Base-by-base conservation (phyloP, 2,888 invertebrate species). In the Orchesellides sinensis region DNA sequence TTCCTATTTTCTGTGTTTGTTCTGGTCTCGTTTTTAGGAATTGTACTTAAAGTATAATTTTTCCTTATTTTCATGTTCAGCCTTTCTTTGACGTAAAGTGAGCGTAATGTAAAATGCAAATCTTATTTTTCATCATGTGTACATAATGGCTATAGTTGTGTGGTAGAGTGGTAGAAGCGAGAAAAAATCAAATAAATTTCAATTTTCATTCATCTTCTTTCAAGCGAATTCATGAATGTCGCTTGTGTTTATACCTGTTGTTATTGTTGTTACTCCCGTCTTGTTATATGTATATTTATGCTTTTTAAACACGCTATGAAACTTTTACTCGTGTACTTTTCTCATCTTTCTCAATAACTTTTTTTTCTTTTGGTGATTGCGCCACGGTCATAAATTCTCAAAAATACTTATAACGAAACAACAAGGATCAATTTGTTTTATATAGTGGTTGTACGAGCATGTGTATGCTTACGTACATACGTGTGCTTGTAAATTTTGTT, bases 161-260 rank as follows among this genome's bases (percentile, higher is more conserved):
- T 10, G 40, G 40, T 40, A 5, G n/a, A 52, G 52, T 52, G 52
- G 19, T 25, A 4, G 32, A 65, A 61, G 32, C 32, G 35, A 29
- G n/a, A 32, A 45, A 25, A 65, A 65, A 65, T 65, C 65, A 65
- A 65, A 65, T 65, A 65, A 65, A 65, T 65, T 65, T 65, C 45
- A 40, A 65, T 65, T 65, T 65, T 65, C 65, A 65, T 65, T 65
- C 65, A 65, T 65, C 65, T 65, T 65, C 65, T 65, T 19, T 23
- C 40, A 12, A 61, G 61, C 23, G 40, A 65, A 65, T 21, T 35
- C 65, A 65, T 29, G 17, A 8, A 29, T 54, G 54, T 10, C 32
- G 32, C 32, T 61, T 23, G 2, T 40, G 5, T n/a, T 52, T 32
- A 40, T 45, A 65, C 65, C 65, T 65, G 65, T 65, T 65, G 65